Base-by-base conservation (phyloP, 2,113 vertebrate genomes). In the Ancistrus triradiatus region DNA sequence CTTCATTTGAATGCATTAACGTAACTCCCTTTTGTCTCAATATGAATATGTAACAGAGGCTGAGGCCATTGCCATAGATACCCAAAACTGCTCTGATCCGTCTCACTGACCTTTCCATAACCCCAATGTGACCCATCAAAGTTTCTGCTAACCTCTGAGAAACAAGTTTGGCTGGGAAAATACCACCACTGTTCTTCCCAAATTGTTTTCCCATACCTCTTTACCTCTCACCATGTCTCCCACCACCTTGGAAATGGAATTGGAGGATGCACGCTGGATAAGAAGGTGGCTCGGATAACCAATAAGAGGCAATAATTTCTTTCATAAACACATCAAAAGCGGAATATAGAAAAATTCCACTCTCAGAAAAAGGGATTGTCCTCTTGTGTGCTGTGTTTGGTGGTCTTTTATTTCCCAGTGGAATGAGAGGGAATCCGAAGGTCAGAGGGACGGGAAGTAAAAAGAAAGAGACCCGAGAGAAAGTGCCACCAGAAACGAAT, bases 121-220 rank as follows among this genome's bases (percentile, higher is more conserved):
- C 70, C 70, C 22, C 18, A 1, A 18, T 3, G 31, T 19, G 27
- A 67, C 43, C 44, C 42, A 48, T 71, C 17, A 0, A 31, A 52
- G 33, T 53, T 42, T 52, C 59, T 37, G n/a, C 14, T 63, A 55
- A 67, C 64, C 63, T 63, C 31, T 0, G 43, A 27, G 43, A 37
- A 51, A 44, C 22, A 9, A 9, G 51, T 44, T 59, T 33, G 38
- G n/a, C 13, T 55, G 4, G 11, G 18, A 73, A 53, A 69, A 60
- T 60, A 59, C 24, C n/a, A 7, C 15, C 21, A 63, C 40, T 69
- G 48, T 73, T 73, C 48, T 47, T 60, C 22, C 25, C 60, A 49
- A 61, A 64, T 60, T 49, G n/a, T 53, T 63, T 73, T 69, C 66
- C 66, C 66, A 65, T 68, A 73, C 55, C 47, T 68, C 48, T 55